Percentiles rank a stretch among this genome's conserved stretches.
phyloP scores from a whole-genome alignment of 2,888 invertebrate species.

The Dynastes grantii region DNA sequence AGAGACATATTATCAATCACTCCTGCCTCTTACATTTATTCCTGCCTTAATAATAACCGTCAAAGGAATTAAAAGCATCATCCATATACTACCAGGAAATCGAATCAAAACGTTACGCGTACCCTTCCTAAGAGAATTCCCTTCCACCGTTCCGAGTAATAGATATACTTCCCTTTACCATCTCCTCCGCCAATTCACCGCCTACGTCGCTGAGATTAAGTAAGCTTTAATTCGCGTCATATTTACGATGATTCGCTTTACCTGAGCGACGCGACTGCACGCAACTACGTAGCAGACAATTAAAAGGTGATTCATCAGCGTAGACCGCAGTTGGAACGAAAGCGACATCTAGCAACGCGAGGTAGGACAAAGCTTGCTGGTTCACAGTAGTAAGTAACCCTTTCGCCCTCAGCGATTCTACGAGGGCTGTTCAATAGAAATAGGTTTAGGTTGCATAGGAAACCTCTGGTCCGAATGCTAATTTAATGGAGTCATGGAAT shows the following conservation, averaged over 20 bases:
- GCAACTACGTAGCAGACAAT: conserved; percentile 1
- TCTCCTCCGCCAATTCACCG: not conserved
- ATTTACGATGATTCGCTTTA: conserved; percentile 14
- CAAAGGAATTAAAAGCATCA: no score
- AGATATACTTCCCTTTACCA: no score
- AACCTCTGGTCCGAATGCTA: no score
- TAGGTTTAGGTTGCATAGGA: no score
- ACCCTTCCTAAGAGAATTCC: not conserved
- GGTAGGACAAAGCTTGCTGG: not conserved
- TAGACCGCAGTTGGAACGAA: conserved; percentile 1
- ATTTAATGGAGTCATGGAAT: no score
- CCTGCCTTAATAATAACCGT: no score
- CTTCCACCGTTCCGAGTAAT: not conserved
- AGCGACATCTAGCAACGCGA: not conserved
- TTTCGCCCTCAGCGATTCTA: no score
- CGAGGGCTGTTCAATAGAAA: no score
- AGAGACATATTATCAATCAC: no score
- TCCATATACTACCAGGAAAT: not conserved
- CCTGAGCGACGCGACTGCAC: not conserved
- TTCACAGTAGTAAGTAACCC: no score
- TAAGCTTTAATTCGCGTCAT: conserved; percentile 12
- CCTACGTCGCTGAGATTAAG: conserved; percentile 8
- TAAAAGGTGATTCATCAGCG: conserved; percentile 24
- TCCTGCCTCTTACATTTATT: no score
- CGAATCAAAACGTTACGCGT: not conserved